Evolutionary conservation across 2,113 vertebrate species (phyloP).

Genomic region (Muntiacus reevesi): DNA sequence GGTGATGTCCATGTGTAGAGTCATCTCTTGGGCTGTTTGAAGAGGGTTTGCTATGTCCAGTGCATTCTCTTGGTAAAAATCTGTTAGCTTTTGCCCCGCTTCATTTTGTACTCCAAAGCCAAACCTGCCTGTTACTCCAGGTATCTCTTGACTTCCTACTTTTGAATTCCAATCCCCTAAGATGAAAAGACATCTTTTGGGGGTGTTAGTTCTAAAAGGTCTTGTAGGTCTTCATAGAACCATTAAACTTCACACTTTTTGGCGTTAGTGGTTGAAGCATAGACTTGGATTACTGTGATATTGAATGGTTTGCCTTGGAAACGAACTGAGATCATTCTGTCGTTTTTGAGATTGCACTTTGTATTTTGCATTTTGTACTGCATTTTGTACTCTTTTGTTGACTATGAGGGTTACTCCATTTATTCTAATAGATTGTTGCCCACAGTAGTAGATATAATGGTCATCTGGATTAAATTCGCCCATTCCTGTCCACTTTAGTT

Average conservation of each 20-base stretch:
- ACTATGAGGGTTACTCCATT: neutral
- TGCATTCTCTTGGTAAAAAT: neutral
- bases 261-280: neutral
- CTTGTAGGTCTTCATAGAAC: neutral
- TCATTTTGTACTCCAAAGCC: neutral
- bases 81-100: neutral
- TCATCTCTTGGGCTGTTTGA: neutral
- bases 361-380: no score
- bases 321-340: neutral
- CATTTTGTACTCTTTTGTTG: neutral
- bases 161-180: neutral
- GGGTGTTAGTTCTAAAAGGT: neutral
- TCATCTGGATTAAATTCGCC: neutral
- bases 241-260: neutral
- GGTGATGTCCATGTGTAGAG: neutral
- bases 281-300: neutral
- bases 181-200: neutral
- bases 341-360: neutral
- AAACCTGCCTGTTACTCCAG: neutral
- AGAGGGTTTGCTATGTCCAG: neutral
- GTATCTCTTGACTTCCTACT: neutral
- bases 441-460: neutral
- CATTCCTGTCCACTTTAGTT: neutral
- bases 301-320: neutral
- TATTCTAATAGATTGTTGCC: neutral